These are phyloP conservation scores for Nemoura dubitans DNA, from an alignment of 2,888 invertebrate species.

Conservation along the genomic window DNA sequence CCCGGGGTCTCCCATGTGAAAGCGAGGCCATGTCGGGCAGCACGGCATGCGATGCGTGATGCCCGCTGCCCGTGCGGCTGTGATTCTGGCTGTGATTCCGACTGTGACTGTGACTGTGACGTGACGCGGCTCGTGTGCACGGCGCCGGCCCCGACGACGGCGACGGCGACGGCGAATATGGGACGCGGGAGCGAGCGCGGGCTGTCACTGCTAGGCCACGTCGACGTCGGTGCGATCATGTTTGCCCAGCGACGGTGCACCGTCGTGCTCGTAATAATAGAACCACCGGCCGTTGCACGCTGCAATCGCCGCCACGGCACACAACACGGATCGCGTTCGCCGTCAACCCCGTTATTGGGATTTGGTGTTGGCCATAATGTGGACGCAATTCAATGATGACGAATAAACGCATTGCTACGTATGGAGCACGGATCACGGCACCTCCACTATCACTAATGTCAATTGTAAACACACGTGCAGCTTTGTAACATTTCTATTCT, in stretches of 20 bases:
- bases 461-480: no score
- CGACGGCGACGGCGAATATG: not conserved
- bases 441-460: no score
- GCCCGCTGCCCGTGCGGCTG: not conserved
- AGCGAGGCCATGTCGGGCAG: not conserved
- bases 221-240: not conserved
- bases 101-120: slow-evolving; percentile 34
- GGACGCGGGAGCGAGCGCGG: slow-evolving; percentile 29
- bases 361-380: no score
- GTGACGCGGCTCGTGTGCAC: slow-evolving; percentile 13
- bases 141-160: no score
- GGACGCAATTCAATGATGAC: no score
- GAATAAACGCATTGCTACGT: no score
- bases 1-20: not conserved
- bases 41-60: slow-evolving; percentile 28
- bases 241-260: not conserved
- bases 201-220: slow-evolving; percentile 29
- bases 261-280: slow-evolving; percentile 27
- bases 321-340: not conserved
- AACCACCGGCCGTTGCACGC: not conserved
- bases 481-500: not conserved
- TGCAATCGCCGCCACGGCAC: not conserved
- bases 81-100: not conserved
- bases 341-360: not conserved
- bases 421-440: no score